Base-by-base conservation (phyloP, 2,797 vertebrate genomes). In the Calcarius lapponicus region DNA sequence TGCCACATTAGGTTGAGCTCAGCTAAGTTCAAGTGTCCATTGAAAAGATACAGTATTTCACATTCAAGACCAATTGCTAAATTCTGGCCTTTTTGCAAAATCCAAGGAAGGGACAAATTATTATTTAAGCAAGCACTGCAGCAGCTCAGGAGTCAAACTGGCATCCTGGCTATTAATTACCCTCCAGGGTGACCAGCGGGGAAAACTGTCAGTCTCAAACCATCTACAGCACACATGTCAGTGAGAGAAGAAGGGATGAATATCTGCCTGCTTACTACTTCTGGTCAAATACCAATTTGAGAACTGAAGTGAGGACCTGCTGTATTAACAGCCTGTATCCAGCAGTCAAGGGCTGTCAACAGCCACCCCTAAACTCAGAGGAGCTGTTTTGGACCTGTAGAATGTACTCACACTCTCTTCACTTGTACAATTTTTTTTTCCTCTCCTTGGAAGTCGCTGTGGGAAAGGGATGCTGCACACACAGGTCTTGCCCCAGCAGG, bases 391-490 rank as follows among this genome's bases (percentile, higher is more conserved):
- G 38, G 20, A 66, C 38, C 7, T 50, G 6, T 7, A 34, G n/a
- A 40, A 11, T 9, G 9, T 21, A 47, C 28, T 16, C 1, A 2
- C 2, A 28, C 17, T 25, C 42, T 24, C 36, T 87, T 6, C 17
- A 36, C 8, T 61, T 34, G 4, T 12, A 12, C 3, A 2, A 1
- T 9, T 12, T 60, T 9, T 5, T 17, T 0, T 17, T 4, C 9
- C 2, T 3, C 21, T 3, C 10, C 5, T 65, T 64, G 10, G 17
- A 56, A 85, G 19, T 58, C 34, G 22, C 13, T n/a, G 7, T 51
- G 48, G 9, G 56, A 25, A 87, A 79, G 19, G 19, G 4, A 31
- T 50, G 25, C 8, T 78, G n/a, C 29, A 34, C 13, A 53, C 1
- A 0, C 10, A 71, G 13, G 9, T 62, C 34, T 65, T 54, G 4